These are phyloP conservation scores for Nasonia vitripennis DNA, from an alignment of 1,140 invertebrate species.

Conservation along the genomic window DNA sequence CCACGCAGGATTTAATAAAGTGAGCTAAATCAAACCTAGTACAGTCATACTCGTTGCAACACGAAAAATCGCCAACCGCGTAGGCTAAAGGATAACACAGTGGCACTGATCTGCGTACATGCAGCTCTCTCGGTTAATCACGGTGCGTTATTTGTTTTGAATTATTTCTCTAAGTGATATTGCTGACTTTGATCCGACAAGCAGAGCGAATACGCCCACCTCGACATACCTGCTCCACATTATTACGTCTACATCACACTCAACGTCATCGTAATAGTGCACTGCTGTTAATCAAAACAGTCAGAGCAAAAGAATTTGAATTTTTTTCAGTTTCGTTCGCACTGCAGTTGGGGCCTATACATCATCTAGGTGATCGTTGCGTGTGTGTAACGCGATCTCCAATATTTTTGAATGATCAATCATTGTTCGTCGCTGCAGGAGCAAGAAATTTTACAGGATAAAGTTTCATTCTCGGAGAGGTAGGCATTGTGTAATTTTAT, in stretches of 20 bases:
- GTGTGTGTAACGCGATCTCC: background rate
- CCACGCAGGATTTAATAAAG: background rate
- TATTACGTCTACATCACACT: background rate
- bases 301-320: background rate
- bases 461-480: too few relatives aligned
- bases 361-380: too few relatives aligned
- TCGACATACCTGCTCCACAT: background rate
- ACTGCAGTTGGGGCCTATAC: too few relatives aligned
- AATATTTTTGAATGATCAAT: background rate
- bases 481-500: slow-evolving; percentile 4
- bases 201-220: background rate
- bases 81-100: background rate
- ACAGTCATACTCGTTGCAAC: background rate
- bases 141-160: background rate
- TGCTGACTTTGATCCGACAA: background rate
- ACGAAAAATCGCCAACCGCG: background rate
- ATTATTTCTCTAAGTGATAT: background rate
- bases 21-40: background rate
- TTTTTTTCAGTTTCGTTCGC: background rate
- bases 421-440: background rate
- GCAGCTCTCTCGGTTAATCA: background rate
- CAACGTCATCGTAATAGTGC: background rate
- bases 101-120: background rate
- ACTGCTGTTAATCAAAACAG: background rate
- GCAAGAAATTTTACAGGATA: background rate